Base-by-base conservation (phyloP, 2,113 vertebrate species). In the Hippocampus zosterae region DNA sequence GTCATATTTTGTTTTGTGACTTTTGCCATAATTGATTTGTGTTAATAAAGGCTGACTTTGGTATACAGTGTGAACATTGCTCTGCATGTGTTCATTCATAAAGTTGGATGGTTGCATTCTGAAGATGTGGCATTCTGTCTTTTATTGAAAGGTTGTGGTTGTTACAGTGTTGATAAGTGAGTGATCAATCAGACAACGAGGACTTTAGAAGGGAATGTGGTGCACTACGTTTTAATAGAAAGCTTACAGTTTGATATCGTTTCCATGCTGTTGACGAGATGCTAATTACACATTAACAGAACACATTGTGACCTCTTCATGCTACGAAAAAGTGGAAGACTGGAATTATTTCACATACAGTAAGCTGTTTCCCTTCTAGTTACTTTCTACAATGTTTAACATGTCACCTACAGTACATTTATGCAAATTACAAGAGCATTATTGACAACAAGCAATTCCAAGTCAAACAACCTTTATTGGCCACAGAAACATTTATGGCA, bases 381-480 rank as follows among this genome's bases (percentile, higher is more conserved):
- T 21, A 2, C 25, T 59, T 16, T 29, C 56, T 25, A 41, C 19
- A 63, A 7, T 64, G 10, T 64, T 64, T 21, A 37, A 55, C 52
- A 55, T 23, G 52, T 19, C 70, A 53, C 16, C 27, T 16, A 44
- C 12, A 11, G 8, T 66, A 29, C 21, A 52, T 27, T 52, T 41
- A 37, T 53, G 75, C 29, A 65, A 61, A 74, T 16, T 72, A 81
- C 77, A 83, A 71, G 53, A 84, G 59, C 64, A 55, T 23, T 27
- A 55, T 55, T 25, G 82, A 83, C 68, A 77, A 70, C 78, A 53
- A 63, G 46, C 69, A 46, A 69, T 46, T 74, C 69, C 61, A 67
- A 70, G 81, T 85, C 81, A 85, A 85, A 88, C 76, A 78, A 72
- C 64, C 74, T 88, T 89, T 88, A 88, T 89, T 88, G 0, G 59